Evolutionary conservation across 2,797 vertebrate species (phyloP), one percentile per base, ranked within the genome.

Genomic region (Enteromius viviparus): DNA sequence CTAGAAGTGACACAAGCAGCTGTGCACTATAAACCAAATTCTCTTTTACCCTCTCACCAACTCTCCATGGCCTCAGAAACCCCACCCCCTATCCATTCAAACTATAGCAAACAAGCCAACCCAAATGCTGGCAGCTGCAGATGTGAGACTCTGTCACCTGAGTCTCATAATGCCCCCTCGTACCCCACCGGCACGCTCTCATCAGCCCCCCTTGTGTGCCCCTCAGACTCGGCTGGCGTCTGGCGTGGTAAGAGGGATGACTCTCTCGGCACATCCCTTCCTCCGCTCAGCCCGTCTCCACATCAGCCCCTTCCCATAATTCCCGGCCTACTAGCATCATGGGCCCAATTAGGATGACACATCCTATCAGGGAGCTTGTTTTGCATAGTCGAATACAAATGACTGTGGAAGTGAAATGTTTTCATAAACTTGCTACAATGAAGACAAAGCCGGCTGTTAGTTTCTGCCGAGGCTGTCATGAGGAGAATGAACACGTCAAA

Each of bases 281-380:
- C 92, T 93, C 91, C 91, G 89, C 85, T 86, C 86, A 77, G 77
- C 55, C 84, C 49, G 91, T 91, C 95, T 94, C 91, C 93, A 94
- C 93, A 94, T 96, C 93, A 94, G 95, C 95, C 94, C 93, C 94
- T 95, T 93, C 95, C 95, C 94, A 95, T 95, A 95, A 95, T 94
- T 94, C 93, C 91, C 89, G 95, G 94, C 94, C 96, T 96, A 97
- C 95, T 95, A 94, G 95, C 95, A 96, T 95, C 96, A 92, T 93
- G 96, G 96, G 96, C 95, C 96, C 96, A 97, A 97, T 98, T 97
- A 97, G 95, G 94, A 96, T 95, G 94, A 96, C 95, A 95, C 95
- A 95, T 96, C 95, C 96, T 96, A 96, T 96, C 95, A 96, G 95
- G 94, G 94, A 95, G 95, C 95, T 96, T 96, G 95, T 96, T 96